A percentile compares a stretch with the other conserved stretches of the same genome.
Conservation (phyloP, 2,797 vertebrate genomes). For the Sebastes trivittatus region DNA sequence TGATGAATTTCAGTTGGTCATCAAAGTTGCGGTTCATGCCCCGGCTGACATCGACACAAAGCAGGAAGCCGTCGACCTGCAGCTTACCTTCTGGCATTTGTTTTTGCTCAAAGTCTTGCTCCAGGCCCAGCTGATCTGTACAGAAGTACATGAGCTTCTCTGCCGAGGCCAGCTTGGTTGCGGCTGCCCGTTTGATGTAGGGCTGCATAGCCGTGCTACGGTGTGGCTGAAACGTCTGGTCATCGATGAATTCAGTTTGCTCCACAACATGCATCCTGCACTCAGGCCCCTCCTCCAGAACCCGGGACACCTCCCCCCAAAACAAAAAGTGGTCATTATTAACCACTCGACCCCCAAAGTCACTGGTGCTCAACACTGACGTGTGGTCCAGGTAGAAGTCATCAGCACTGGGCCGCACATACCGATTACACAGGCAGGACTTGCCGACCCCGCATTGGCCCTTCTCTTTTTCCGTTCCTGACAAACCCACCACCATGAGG, state of each 20-base stretch:
- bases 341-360: constrained; percentile 98
- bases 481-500: constrained; percentile 95
- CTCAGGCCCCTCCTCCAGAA: constrained; percentile 92
- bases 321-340: constrained; percentile 99
- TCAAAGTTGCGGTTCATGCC: constrained; percentile 99
- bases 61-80: constrained; percentile 92
- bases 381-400: constrained; percentile 98
- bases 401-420: constrained; percentile 93
- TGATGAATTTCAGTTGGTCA: constrained; percentile 96
- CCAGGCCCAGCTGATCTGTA: constrained; percentile 96
- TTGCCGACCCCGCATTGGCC: constrained; percentile 97
- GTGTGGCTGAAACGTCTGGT: constrained; percentile 98
- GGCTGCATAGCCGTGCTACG: constrained; percentile 98
- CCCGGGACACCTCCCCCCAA: constrained; percentile 92
- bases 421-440: constrained; percentile 96
- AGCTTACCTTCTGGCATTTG: constrained; percentile 99
- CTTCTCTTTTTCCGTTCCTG: constrained; percentile 98
- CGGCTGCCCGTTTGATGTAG: constrained; percentile 95
- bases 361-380: constrained; percentile 97
- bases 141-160: constrained; percentile 99
- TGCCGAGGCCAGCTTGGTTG: constrained; percentile 93
- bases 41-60: constrained; percentile 94
- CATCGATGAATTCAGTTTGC: constrained; percentile 98
- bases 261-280: constrained; percentile 94
- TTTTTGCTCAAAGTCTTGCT: constrained; percentile 99